Evolutionary conservation across 1,140 invertebrate species (phyloP), one percentile per base, ranked within the genome.

Genomic region (Bemisia tabaci): DNA sequence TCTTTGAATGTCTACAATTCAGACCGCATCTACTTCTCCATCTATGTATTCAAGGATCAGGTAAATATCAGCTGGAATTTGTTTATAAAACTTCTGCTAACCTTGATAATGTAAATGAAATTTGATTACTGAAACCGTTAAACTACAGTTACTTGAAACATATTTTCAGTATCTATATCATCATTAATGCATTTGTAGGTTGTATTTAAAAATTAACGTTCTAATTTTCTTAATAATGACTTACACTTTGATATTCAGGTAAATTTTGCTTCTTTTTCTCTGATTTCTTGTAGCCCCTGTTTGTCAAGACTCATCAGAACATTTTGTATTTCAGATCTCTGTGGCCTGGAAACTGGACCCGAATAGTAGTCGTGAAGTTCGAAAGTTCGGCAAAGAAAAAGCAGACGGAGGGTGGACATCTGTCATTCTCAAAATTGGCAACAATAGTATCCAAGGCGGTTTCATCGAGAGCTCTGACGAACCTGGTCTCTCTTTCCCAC

Each of bases 11-110:
- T 81, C 11, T 79, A 81, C n/a, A 78, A 80, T 59, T 72, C 75
- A 1, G 70, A 76, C 33, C 73, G 76, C 58, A 72, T 75, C 64
- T 84, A 85, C 77, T 88, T 90, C 72, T 83, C 83, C 1, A 80
- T 91, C 59, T 87, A 85, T 23, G 85, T 88, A 26, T 86, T 83
- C 72, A 82, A 84, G 64, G 86, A 87, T 68, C 82, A 84, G 68
- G 82, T 88, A 24, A 82, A 84, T 0, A 77, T 88, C 2, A 80
- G 83, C 63, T 89, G 87, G 87, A 26, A 17, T 61, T 33, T n/a
- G n/a, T n/a, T n/a, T n/a, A n/a, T n/a, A n/a, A n/a, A n/a, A n/a
- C n/a, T n/a, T n/a, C n/a, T n/a, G n/a, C n/a, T n/a, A n/a, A n/a
- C n/a, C n/a, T n/a, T n/a, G n/a, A n/a, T n/a, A n/a, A n/a, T n/a